These are phyloP conservation scores for Hemitrygon akajei DNA, from an alignment of 2,797 vertebrate species.

Conservation along the genomic window DNA sequence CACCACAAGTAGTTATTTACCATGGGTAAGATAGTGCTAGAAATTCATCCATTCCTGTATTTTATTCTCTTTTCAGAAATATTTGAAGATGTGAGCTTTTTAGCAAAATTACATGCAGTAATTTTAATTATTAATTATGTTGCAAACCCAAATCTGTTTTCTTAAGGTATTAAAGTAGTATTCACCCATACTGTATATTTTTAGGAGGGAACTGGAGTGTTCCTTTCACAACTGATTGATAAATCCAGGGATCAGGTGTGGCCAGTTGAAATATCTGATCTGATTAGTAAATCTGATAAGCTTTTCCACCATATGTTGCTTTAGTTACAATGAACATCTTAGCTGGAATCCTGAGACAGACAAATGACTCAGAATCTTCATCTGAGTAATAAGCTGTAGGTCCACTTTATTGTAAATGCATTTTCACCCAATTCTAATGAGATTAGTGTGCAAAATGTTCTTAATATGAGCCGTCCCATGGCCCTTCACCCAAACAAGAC, in stretches of 20 bases:
- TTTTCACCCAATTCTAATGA: not conserved
- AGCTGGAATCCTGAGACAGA: conserved; percentile 1
- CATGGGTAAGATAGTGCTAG: not conserved
- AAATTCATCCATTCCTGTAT: not conserved
- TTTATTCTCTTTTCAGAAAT: not conserved
- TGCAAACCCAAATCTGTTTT: not conserved
- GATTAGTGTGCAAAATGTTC: not conserved
- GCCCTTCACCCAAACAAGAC: not conserved
- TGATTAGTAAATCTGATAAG: conserved; percentile 76
- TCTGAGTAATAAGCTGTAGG: not conserved
- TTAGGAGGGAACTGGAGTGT: conserved; percentile 42
- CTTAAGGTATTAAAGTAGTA: too few species aligned
- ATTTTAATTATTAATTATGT: not conserved
- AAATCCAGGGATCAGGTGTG: conserved; percentile 56
- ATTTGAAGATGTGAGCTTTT: not conserved
- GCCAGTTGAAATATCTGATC: conserved; percentile 59
- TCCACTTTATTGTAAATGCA: not conserved
- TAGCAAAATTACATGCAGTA: not conserved
- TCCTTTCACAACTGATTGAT: conserved; percentile 58
- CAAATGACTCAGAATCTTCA: not conserved
- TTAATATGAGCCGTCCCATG: not conserved
- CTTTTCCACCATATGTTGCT: conserved; percentile 70
- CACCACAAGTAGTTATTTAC: not conserved
- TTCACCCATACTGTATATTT: not conserved
- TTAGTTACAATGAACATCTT: conserved; percentile 51